A percentile compares a stretch with the other conserved stretches of the same genome.
Conservation (phyloP, 2,113 vertebrate species). For the Hucho hucho region DNA sequence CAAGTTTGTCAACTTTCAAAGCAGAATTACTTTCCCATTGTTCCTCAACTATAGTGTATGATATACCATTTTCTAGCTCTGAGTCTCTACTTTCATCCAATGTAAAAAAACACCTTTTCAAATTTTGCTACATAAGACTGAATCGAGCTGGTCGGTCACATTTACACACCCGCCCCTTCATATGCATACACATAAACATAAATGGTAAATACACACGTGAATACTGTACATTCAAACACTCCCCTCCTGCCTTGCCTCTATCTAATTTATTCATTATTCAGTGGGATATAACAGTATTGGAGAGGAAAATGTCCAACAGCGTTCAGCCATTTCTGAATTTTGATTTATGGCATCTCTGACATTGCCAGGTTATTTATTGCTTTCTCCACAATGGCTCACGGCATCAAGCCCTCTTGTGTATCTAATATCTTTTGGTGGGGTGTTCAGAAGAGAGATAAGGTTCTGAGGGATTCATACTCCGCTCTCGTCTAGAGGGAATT, state of each 20-base stretch:
- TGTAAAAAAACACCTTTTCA: no score
- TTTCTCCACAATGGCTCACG: slow-evolving; percentile 33
- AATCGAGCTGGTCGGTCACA: no score
- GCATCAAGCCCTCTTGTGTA: slow-evolving; percentile 40
- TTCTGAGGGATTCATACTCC: slow-evolving; percentile 33
- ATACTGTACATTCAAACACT: not conserved
- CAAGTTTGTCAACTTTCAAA: no score
- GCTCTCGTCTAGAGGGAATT: slow-evolving; percentile 55
- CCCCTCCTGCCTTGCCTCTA: slow-evolving; percentile 35
- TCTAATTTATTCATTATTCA: slow-evolving; percentile 48
- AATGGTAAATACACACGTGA: no score
- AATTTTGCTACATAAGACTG: no score
- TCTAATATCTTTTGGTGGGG: slow-evolving; percentile 55
- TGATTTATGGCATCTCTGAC: slow-evolving; percentile 56
- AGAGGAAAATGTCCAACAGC: slow-evolving; percentile 45
- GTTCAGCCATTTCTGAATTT: slow-evolving; percentile 44
- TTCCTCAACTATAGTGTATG: no score
- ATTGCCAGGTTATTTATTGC: slow-evolving; percentile 55
- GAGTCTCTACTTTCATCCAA: no score
- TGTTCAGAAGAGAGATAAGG: slow-evolving; percentile 28
- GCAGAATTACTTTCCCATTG: no score
- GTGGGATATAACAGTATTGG: slow-evolving; percentile 28
- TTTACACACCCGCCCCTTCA: no score
- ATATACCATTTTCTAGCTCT: no score
- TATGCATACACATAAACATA: no score